Evolutionary conservation across 2,888 invertebrate species (phyloP), one percentile per base, ranked within the genome.

Genomic region (Rhodophaea formosa): DNA sequence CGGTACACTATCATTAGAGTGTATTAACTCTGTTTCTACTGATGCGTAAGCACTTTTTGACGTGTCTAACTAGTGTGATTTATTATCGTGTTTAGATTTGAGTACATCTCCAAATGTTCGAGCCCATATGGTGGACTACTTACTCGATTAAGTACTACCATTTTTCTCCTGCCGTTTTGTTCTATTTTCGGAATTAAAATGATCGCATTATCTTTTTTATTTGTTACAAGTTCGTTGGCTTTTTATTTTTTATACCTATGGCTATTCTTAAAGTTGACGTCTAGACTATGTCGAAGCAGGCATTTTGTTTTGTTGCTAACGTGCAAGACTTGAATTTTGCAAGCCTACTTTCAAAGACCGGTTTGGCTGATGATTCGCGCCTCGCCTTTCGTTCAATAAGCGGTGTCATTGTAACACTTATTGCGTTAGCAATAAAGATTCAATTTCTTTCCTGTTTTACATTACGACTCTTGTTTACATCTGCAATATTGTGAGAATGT

Each of bases 271-370:
- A 23, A 35, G 17, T 14, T 8, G n/a, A 23, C 39, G 42, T 39
- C 29, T 49, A 56, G 39, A 47, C 39, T 16, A 7, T 47, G 39
- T 39, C 29, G 42, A 29, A 29, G 39, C 46, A 32, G 39, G 47
- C 39, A 14, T 29, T 56, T 49, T 30, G 56, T 47, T 49, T 49
- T 49, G 56, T 56, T 56, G 47, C 55, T 47, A 56, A 47, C 47
- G 49, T 46, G 56, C 56, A 56, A 56, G 49, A 49, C 30, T 56
- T 55, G 49, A 56, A 84, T 86, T 87, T 88, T 80, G 86, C 86
- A 82, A 86, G 82, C 82, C 83, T 82, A 85, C 84, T 80, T 86
- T 79, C 74, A 44, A 63, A 75, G 80, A 88, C 89, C 86, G 86
- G 89, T 89, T 88, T 70, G 62, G 66, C 61, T 67, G 77, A 77